Conservation (phyloP, 2,888 invertebrate species). For the Melieria omissa region DNA sequence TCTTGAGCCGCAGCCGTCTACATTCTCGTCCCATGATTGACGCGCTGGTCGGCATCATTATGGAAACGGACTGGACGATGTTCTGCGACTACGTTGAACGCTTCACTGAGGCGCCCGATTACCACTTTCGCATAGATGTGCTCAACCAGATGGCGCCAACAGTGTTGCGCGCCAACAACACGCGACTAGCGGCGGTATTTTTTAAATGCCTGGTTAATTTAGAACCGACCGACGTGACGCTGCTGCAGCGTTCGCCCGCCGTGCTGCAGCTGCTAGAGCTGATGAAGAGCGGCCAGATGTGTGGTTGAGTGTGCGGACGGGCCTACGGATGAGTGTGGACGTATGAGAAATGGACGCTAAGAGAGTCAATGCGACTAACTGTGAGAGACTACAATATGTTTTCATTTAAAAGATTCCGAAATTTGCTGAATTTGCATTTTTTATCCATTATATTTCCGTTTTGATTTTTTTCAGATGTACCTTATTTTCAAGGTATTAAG, state of each 20-base stretch:
- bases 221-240: slow-evolving; percentile 37
- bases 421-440: too few species aligned
- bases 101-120: slow-evolving; percentile 40
- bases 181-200: slow-evolving; percentile 39
- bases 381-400: too few species aligned
- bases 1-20: slow-evolving; percentile 41
- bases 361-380: too few species aligned
- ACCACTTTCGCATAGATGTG: slow-evolving; percentile 45
- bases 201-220: slow-evolving; percentile 45
- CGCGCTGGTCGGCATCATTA: slow-evolving; percentile 47
- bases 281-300: slow-evolving; percentile 36
- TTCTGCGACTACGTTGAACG: slow-evolving; percentile 47
- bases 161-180: slow-evolving; percentile 40
- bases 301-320: slow-evolving; percentile 1
- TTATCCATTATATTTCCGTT: too few species aligned
- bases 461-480: too few species aligned
- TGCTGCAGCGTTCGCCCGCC: slow-evolving; percentile 35
- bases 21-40: slow-evolving; percentile 41
- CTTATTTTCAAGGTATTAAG: too few species aligned
- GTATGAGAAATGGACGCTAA: too few species aligned
- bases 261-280: slow-evolving; percentile 42
- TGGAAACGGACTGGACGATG: slow-evolving; percentile 50
- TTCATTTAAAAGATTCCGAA: too few species aligned
- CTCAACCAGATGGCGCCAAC: slow-evolving; percentile 44
- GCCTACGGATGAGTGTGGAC: background rate